phyloP scores from a whole-genome alignment of 2,797 vertebrate species.

The Enteromius afrohamiltoni region DNA sequence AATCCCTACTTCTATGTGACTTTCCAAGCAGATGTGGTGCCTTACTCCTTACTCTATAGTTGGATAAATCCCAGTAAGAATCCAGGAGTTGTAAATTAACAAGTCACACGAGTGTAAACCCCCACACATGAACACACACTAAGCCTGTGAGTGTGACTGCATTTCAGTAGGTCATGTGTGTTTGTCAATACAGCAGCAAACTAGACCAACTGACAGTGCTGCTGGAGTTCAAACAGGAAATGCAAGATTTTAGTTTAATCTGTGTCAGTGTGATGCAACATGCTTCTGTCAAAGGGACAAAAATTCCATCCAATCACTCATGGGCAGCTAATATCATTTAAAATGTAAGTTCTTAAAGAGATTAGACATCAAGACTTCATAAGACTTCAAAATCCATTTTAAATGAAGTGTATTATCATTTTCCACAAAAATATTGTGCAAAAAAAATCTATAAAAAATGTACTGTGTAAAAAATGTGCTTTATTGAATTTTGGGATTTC shows the following conservation, averaged over 20 bases:
- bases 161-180: constrained; percentile 8
- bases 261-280: background rate
- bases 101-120: constrained; percentile 31
- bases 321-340: background rate
- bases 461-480: too few relatives aligned
- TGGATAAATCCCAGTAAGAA: constrained; percentile 63
- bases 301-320: background rate
- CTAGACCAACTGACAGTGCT: constrained; percentile 5
- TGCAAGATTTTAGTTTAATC: constrained; percentile 44
- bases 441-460: too few relatives aligned
- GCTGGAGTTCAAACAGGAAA: constrained; percentile 21
- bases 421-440: background rate
- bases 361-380: background rate
- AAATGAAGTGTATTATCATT: background rate
- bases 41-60: constrained; percentile 36
- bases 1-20: constrained; percentile 50
- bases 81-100: constrained; percentile 14
- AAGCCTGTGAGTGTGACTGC: constrained; percentile 1
- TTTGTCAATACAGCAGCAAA: constrained; percentile 17
- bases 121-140: background rate
- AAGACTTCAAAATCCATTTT: background rate
- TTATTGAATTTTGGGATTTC: background rate
- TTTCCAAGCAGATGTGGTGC: constrained; percentile 58
- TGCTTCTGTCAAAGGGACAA: background rate
- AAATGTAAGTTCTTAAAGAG: background rate